phyloP scores from a whole-genome alignment of 1,140 invertebrate genomes.

The Orchestia grillus region DNA sequence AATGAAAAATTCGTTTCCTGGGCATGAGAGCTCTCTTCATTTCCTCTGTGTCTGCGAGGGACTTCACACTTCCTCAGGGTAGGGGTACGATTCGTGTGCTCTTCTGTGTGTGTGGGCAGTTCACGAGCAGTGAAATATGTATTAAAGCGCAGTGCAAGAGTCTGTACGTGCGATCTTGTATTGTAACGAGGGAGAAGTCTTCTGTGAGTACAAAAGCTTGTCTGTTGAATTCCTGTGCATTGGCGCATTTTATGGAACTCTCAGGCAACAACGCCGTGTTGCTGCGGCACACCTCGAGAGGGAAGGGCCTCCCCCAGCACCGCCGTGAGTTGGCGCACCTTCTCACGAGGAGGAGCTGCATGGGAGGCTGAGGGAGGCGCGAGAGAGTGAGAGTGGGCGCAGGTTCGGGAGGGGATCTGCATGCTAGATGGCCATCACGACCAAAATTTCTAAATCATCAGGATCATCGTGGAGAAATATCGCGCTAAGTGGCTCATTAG shows the following conservation, averaged over 20 bases:
- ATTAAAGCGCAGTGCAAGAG: background rate
- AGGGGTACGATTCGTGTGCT: background rate
- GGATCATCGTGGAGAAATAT: background rate
- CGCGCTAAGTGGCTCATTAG: background rate
- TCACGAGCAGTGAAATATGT: background rate
- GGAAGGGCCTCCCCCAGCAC: no score
- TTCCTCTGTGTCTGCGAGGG: no score
- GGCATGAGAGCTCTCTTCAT: no score
- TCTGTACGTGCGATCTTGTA: background rate
- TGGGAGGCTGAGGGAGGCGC: no score
- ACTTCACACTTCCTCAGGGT: no score
- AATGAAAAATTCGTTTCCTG: no score
- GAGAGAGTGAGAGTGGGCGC: background rate
- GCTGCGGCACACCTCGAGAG: background rate
- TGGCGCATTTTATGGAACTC: background rate
- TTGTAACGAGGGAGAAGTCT: background rate
- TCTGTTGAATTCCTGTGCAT: background rate
- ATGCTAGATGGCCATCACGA: background rate
- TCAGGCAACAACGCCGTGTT: background rate
- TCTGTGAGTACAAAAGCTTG: background rate
- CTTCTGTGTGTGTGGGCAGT: background rate
- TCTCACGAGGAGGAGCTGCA: no score
- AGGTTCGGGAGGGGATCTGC: background rate
- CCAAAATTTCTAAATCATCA: background rate
- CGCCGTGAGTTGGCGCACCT: no score